Evolutionary conservation across 2,888 invertebrate genomes (phyloP), one percentile per base, ranked within the genome.

Genomic region (Cantharis nigra): DNA sequence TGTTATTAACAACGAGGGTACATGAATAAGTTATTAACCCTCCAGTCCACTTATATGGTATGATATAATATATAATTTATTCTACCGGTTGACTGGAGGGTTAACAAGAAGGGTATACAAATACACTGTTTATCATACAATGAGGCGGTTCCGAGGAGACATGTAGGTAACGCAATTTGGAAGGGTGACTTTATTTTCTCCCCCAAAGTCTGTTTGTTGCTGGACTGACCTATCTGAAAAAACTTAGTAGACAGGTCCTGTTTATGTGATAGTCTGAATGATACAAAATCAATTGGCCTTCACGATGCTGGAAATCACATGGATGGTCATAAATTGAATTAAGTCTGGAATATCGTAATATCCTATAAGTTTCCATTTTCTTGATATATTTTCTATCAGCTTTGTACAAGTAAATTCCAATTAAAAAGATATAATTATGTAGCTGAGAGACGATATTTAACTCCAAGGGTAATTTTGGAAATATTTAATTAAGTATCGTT

Each of bases 401-500:
- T 28, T 63, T 63, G 16, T 63, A 3, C 3, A 62, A 33, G 9
- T 23, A 49, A 13, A 69, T 16, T 73, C 14, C 10, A 33, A 11
- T 18, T 18, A 65, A 72, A 30, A 72, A 33, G 23, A 9, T n/a
- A 20, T 13, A 30, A 65, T 49, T n/a, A 11, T n/a, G 2, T 7
- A 49, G n/a, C n/a, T 3, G 5, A 0, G 5, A 0, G 49, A 49
- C 7, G 49, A 2, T 49, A n/a, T n/a, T n/a, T n/a, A 23, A 10
- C 20, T 11, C 16, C 63, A 7, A 69, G 69, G 71, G 69, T 33
- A 69, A 67, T 72, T 70, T 70, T 64, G 71, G 67, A 74, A 78
- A 74, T 76, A 69, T 67, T 70, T 76, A 76, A 78, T 78, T 78
- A 78, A 64, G 20, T 62, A 70, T 30, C 74, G 72, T 63, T 70